These are phyloP conservation scores for Enoplosus armatus DNA, from an alignment of 2,797 vertebrate genomes.

Conservation along the genomic window DNA sequence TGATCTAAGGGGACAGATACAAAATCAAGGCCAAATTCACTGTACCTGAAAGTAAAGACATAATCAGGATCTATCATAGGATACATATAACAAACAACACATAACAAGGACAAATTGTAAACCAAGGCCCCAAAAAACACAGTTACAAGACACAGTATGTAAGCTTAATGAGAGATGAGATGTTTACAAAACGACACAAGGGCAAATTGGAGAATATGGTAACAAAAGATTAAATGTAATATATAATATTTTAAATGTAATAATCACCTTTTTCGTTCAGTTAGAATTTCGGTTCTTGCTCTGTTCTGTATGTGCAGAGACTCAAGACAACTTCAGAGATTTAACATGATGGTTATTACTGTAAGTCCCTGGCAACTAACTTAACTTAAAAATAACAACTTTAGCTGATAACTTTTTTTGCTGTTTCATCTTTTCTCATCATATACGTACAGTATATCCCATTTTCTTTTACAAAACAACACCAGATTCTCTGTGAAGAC, in stretches of 20 bases:
- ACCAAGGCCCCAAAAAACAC: neutral
- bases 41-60: neutral
- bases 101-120: neutral
- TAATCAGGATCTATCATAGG: neutral
- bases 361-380: neutral
- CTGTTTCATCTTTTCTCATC: neutral
- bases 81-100: neutral
- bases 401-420: neutral
- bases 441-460: neutral
- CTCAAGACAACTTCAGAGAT: neutral
- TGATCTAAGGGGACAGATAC: neutral
- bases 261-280: neutral
- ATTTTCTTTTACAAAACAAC: constrained; percentile 5
- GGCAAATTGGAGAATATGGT: neutral
- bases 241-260: no score
- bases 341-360: neutral
- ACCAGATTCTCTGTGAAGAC: neutral
- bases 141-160: fast-evolving
- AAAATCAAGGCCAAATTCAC: neutral
- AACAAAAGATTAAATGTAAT: no score
- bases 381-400: neutral
- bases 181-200: neutral
- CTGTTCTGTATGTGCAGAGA: no score
- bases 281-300: neutral
- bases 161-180: neutral